These are phyloP conservation scores for Aptenodytes forsteri DNA, from an alignment of 2,113 vertebrate species.

Conservation along the genomic window DNA sequence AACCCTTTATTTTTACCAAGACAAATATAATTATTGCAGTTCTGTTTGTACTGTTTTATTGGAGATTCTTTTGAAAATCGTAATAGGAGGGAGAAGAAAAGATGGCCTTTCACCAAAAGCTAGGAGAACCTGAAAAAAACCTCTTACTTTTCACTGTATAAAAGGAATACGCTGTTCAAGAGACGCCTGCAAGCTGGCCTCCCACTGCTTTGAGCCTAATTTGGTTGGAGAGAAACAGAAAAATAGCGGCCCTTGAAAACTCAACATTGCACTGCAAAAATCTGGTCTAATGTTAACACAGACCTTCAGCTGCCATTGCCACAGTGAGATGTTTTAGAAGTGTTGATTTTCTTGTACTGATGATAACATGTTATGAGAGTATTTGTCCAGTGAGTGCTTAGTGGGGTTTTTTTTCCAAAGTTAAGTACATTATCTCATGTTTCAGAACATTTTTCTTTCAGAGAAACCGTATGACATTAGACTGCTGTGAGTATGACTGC, in stretches of 20 bases:
- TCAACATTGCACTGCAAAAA: not conserved
- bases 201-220: not conserved
- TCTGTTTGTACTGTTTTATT: not conserved
- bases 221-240: not conserved
- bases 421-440: not conserved
- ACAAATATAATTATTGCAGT: not conserved
- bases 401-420: not conserved
- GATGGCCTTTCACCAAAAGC: not conserved
- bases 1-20: not conserved
- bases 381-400: not conserved
- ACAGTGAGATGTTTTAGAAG: not conserved
- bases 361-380: not conserved
- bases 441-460: constrained; percentile 12
- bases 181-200: not conserved
- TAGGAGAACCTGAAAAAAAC: not conserved
- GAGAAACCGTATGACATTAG: not conserved
- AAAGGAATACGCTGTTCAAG: not conserved
- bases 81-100: not conserved
- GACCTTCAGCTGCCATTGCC: not conserved
- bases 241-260: not conserved
- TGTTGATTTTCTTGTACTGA: not conserved
- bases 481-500: not conserved
- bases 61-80: not conserved
- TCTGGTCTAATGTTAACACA: not conserved
- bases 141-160: not conserved